Evolutionary conservation across 1,140 invertebrate genomes (phyloP).

Genomic region (Anoplolepis gracilipes): DNA sequence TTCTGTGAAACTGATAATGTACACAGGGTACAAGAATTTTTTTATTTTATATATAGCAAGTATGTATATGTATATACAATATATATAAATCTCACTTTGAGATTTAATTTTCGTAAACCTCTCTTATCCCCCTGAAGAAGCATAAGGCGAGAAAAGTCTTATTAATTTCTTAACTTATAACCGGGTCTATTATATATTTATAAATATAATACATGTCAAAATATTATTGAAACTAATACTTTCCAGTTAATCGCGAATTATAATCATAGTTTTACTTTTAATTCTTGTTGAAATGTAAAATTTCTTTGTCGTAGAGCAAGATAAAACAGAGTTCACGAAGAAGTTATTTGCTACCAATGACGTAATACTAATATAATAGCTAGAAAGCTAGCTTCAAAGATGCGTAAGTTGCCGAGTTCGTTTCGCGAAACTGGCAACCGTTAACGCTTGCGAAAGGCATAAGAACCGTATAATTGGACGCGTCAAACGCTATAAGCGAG

Average conservation of each 20-base stretch:
- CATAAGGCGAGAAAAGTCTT: too few species aligned
- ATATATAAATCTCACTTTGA: too few species aligned
- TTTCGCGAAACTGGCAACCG: slow-evolving; percentile 51
- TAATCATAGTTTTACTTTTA: neutral
- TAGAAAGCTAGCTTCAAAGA: slow-evolving; percentile 39
- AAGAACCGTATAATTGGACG: slow-evolving; percentile 77
- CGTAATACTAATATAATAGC: slow-evolving; percentile 13
- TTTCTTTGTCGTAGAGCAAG: neutral
- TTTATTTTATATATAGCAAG: too few species aligned
- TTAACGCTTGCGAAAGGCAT: slow-evolving; percentile 70
- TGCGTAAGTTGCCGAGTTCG: slow-evolving; percentile 29
- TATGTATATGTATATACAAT: too few species aligned
- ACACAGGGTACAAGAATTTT: too few species aligned
- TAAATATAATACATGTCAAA: neutral
- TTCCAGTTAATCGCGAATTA: neutral
- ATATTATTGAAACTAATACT: too few species aligned
- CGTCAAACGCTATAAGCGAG: slow-evolving; percentile 70
- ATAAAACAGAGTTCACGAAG: neutral
- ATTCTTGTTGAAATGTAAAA: neutral
- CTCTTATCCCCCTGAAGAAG: too few species aligned
- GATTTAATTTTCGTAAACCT: too few species aligned
- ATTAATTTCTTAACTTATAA: too few species aligned
- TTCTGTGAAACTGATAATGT: too few species aligned
- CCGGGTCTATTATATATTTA: too few species aligned
- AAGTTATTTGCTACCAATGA: slow-evolving; percentile 37